These are phyloP conservation scores for Petaurus breviceps DNA, from an alignment of 2,113 vertebrate genomes.

Conservation along the genomic window DNA sequence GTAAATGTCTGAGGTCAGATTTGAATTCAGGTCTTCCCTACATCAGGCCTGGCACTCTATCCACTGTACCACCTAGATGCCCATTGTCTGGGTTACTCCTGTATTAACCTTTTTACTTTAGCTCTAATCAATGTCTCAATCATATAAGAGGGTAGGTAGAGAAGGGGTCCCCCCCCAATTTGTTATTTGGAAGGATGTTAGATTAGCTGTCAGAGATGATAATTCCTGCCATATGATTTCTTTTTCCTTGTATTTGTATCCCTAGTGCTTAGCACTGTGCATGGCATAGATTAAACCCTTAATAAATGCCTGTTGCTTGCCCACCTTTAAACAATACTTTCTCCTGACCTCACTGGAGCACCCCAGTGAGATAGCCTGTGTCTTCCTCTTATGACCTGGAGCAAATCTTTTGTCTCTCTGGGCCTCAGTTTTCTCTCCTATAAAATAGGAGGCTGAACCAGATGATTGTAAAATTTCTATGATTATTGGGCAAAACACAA, in stretches of 20 bases:
- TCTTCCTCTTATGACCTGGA: background rate
- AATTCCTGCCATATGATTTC: background rate
- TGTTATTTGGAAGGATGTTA: background rate
- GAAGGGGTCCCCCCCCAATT: background rate
- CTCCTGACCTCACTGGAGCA: background rate
- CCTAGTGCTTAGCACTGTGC: background rate
- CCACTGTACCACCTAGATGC: background rate
- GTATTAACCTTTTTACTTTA: background rate
- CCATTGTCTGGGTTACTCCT: background rate
- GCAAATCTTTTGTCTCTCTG: background rate
- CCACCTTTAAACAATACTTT: background rate
- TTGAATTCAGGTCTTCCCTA: background rate
- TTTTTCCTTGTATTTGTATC: background rate
- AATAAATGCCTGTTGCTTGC: background rate
- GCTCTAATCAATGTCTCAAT: background rate
- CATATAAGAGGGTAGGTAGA: fast-evolving
- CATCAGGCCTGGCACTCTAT: background rate
- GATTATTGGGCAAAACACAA: background rate
- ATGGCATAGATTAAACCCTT: background rate
- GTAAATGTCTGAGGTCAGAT: background rate
- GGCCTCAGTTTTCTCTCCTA: background rate
- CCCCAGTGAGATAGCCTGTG: too few relatives aligned
- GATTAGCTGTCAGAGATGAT: background rate
- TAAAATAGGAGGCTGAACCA: background rate
- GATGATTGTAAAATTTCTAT: background rate